Percentiles rank a stretch among this genome's conserved stretches.
Conservation (phyloP, 1,140 invertebrate species). For the Chionoecetes opilio region DNA sequence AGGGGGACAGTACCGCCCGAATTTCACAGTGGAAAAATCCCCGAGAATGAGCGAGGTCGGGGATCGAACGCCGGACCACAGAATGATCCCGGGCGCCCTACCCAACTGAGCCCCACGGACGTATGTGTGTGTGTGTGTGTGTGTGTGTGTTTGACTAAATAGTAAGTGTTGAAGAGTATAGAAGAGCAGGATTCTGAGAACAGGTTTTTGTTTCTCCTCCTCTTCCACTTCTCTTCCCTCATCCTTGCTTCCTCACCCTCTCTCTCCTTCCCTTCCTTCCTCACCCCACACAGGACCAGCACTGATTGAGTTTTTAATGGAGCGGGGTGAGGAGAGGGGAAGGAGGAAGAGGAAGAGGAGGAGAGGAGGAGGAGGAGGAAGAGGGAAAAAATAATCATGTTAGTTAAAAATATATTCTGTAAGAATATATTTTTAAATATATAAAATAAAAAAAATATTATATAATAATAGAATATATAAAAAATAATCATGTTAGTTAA, state of each 20-base stretch:
- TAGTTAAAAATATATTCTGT: not conserved
- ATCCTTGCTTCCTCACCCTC: not conserved
- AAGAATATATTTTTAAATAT: no score
- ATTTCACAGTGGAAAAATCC: no score
- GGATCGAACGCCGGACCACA: no score
- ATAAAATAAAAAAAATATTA: no score
- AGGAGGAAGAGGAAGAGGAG: not conserved
- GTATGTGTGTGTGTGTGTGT: slow-evolving; percentile 18
- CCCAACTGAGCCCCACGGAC: no score
- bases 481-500: not conserved
- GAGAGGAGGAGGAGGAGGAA: not conserved
- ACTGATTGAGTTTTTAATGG: slow-evolving; percentile 30
- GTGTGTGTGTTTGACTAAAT: slow-evolving; percentile 7
- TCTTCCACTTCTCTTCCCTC: not conserved
- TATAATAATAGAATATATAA: no score
- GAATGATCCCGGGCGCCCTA: no score
- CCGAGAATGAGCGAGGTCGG: no score
- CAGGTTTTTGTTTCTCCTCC: slow-evolving; percentile 18
- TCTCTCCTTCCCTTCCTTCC: not conserved
- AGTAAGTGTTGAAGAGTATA: no score
- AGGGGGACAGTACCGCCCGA: no score
- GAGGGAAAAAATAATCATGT: not conserved
- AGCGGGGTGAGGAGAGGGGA: not conserved
- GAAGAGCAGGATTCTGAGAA: slow-evolving; percentile 28
- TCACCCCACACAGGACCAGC: not conserved